Base-by-base conservation (phyloP, 2,797 vertebrate genomes). In the Periophthalmus magnuspinnatus region DNA sequence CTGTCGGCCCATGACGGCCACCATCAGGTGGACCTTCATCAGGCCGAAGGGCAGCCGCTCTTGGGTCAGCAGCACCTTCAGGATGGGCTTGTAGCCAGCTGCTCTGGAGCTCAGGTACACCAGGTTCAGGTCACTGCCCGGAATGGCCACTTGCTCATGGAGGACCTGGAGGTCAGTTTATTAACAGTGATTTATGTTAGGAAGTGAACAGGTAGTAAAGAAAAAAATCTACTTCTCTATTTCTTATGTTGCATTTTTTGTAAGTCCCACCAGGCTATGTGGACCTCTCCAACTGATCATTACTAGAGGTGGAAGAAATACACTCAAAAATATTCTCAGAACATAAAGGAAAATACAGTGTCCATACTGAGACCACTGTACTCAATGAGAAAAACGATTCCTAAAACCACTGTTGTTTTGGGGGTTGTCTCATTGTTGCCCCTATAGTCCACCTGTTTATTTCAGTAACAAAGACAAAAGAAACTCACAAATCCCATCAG, bases 1-100 rank as follows among this genome's bases (percentile, higher is more conserved):
- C 86, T 97, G 96, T 82, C 97, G 94, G 86, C 98, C 98, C 77
- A 98, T 97, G 69, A 99, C 96, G 48, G 98, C 96, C 68, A 99
- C 96, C 96, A 98, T 99, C 63, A 99, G 96, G 90, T 99, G 97
- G 58, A 99, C 96, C 84, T 98, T 99, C 95, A 98, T 97, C 84
- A 99, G 91, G 88, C 98, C 96, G 83, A 98, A 98, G 0, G 98
- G 96, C 81, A 99, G 95, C 1, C 93, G 85, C 0, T 96, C 93
- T 58, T 94, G 95, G 74, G 97, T 99, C 95, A 99, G 96, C 33
- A 96, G 96, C 81, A 99, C 95, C 91, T 98, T 99, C 68, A 99
- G 95, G 72, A 98, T 93, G 63, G 98, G 98, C 90, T 98, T 99
- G 87, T 99, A 99, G 64, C 97, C 96, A 57, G 96, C 93, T 16